These are phyloP conservation scores for Turdus rufiventris DNA, from an alignment of 2,113 vertebrate species.

Conservation along the genomic window DNA sequence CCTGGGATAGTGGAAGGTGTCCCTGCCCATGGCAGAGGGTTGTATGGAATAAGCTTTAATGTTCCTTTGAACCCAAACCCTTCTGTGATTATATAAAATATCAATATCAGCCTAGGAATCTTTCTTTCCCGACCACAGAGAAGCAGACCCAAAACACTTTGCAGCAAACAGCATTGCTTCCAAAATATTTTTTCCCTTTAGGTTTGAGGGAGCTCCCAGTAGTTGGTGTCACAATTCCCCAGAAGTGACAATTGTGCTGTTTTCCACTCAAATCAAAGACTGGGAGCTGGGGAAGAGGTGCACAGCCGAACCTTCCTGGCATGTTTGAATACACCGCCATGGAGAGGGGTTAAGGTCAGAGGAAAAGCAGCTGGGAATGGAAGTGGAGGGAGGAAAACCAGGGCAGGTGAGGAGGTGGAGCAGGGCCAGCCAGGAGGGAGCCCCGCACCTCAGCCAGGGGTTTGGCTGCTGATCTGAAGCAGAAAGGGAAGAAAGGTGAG, in stretches of 20 bases:
- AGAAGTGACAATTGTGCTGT: not conserved
- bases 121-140: not conserved
- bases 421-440: not conserved
- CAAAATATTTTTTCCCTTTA: not conserved
- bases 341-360: not conserved
- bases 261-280: not conserved
- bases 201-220: not conserved
- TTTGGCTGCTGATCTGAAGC: not conserved
- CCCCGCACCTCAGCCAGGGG: not conserved
- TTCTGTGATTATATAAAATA: not conserved
- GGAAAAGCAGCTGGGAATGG: not conserved
- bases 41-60: accelerated
- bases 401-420: not conserved
- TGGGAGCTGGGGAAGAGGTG: not conserved
- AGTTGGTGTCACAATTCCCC: accelerated
- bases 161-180: not conserved
- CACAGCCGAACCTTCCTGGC: not conserved
- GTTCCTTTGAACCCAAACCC: accelerated
- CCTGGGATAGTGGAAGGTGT: not conserved
- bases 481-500: not conserved
- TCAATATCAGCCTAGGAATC: not conserved
- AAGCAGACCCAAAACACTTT: not conserved
- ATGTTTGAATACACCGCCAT: not conserved
- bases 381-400: not conserved
- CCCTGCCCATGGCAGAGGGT: not conserved